Percentiles rank a stretch among this genome's conserved stretches.
phyloP scores from a whole-genome alignment of 2,113 vertebrate genomes.

The Poeciliopsis prolifica region DNA sequence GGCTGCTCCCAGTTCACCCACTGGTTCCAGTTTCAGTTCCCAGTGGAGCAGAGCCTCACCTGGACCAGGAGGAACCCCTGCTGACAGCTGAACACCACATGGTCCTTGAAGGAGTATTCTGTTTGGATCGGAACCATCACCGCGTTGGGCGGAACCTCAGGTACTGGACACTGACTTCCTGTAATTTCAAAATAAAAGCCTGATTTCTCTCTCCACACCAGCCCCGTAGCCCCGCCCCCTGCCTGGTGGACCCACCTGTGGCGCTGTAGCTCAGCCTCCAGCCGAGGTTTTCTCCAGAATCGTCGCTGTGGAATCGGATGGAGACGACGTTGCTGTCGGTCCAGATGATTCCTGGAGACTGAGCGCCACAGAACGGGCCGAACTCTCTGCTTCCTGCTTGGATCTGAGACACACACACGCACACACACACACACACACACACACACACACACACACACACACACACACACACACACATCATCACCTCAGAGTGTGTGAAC shows the following conservation, averaged over 20 bases:
- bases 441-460: not conserved
- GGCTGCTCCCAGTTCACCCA: too few species aligned
- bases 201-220: not conserved
- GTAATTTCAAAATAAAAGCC: constrained; percentile 38
- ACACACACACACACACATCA: not conserved
- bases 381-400: constrained; percentile 78
- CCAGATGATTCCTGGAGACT: constrained; percentile 84
- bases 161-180: constrained; percentile 84
- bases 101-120: constrained; percentile 91
- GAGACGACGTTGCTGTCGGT: constrained; percentile 81
- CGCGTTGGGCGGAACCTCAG: constrained; percentile 76
- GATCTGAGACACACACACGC: constrained; percentile 76
- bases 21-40: not conserved
- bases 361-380: constrained; percentile 90
- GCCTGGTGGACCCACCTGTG: constrained; percentile 23
- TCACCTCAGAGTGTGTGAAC: not conserved
- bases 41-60: constrained; percentile 57
- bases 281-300: constrained; percentile 91
- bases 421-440: not conserved
- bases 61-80: constrained; percentile 86
- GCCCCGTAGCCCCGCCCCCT: too few species aligned
- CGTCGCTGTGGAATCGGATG: constrained; percentile 90
- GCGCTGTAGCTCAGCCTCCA: constrained; percentile 87
- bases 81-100: constrained; percentile 88
- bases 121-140: constrained; percentile 86